Evolutionary conservation across 2,797 vertebrate species (phyloP).

Genomic region (Melanitta fusca): DNA sequence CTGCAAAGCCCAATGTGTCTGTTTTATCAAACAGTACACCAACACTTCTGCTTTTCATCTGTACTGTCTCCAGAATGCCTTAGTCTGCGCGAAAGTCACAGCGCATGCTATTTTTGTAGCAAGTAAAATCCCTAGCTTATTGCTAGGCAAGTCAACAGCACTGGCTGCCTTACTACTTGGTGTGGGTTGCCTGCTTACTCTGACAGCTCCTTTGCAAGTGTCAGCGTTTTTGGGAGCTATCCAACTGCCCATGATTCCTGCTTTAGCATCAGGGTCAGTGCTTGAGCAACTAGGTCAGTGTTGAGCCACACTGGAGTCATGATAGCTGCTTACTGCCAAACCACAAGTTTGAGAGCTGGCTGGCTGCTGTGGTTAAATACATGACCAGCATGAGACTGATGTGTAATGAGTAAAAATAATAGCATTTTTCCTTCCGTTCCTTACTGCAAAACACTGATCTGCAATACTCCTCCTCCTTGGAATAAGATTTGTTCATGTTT

Average conservation of each 20-base stretch:
- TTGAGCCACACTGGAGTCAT: not conserved
- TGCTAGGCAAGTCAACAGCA: not conserved
- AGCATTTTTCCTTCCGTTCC: not conserved
- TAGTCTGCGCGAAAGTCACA: not conserved
- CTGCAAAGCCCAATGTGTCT: not conserved
- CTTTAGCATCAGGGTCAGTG: slow-evolving; percentile 2
- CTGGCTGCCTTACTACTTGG: not conserved
- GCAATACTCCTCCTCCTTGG: not conserved
- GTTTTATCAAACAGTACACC: not conserved
- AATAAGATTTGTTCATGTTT: not conserved
- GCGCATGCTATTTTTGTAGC: not conserved
- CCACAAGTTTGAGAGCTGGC: not conserved
- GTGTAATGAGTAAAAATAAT: not conserved
- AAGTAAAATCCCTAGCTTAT: not conserved
- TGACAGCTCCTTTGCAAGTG: not conserved
- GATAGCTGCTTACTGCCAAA: slow-evolving; percentile 22
- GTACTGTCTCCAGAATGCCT: not conserved
- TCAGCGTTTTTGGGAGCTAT: not conserved
- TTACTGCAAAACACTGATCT: not conserved
- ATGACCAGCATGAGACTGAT: not conserved
- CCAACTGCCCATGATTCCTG: not conserved
- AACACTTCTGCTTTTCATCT: not conserved
- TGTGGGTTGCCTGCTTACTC: not conserved
- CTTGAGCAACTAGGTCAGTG: slow-evolving; percentile 12
- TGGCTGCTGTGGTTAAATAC: not conserved